Percentiles rank a stretch among this genome's conserved stretches.
These are phyloP conservation scores for Helostoma temminkii DNA, from an alignment of 2,797 vertebrate genomes.

Conservation along the genomic window DNA sequence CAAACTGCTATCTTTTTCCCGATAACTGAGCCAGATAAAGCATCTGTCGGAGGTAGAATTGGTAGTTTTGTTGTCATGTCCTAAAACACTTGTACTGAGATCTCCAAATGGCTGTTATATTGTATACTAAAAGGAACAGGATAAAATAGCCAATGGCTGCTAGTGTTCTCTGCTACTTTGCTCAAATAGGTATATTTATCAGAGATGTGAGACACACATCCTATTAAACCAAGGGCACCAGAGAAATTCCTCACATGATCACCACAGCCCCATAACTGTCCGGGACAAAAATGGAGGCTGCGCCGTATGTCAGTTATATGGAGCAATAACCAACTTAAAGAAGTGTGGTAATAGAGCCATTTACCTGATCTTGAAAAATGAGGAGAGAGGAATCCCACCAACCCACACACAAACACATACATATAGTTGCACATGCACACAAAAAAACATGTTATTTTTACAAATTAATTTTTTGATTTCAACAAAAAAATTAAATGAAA, in stretches of 20 bases:
- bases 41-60: slow-evolving; percentile 47
- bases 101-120: slow-evolving; percentile 67
- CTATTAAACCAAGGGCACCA: slow-evolving; percentile 88
- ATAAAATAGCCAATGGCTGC: slow-evolving; percentile 52
- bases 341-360: slow-evolving; percentile 86
- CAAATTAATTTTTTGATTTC: too few relatives aligned
- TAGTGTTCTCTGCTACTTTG: slow-evolving; percentile 74
- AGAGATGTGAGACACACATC: slow-evolving; percentile 84
- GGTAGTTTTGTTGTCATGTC: slow-evolving; percentile 64
- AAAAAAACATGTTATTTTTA: neutral
- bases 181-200: slow-evolving; percentile 84
- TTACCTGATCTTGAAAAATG: slow-evolving; percentile 84
- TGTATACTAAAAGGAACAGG: slow-evolving; percentile 56
- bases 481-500: neutral
- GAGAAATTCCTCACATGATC: slow-evolving; percentile 87
- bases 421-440: neutral
- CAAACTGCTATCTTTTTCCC: slow-evolving; percentile 51
- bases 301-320: slow-evolving; percentile 87
- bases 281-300: slow-evolving; percentile 84
- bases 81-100: slow-evolving; percentile 69
- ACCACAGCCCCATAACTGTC: slow-evolving; percentile 86
- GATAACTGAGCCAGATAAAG: slow-evolving; percentile 65
- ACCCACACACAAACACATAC: slow-evolving; percentile 10
- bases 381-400: slow-evolving; percentile 23
- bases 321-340: slow-evolving; percentile 86